Evolutionary conservation across 2,888 invertebrate species (phyloP).

Genomic region (Melitaea athalia): DNA sequence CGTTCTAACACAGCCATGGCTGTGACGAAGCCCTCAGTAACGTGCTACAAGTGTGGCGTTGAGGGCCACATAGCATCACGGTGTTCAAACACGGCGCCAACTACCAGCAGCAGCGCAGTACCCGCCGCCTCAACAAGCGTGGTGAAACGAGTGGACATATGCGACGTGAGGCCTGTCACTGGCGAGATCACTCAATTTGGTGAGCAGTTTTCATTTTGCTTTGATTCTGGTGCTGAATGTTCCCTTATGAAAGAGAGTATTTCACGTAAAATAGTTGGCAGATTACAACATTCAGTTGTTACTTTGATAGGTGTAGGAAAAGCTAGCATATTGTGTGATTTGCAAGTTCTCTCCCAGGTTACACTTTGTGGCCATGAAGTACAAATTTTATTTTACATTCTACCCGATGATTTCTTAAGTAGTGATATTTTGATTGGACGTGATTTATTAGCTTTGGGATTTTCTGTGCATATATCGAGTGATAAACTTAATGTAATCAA

Average conservation of each 20-base stretch:
- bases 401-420: conserved; percentile 31
- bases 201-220: conserved; percentile 34
- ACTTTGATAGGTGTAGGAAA: neutral
- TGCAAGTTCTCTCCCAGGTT: conserved; percentile 21
- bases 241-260: conserved; percentile 28
- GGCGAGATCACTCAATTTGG: conserved; percentile 21
- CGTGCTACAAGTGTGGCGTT: conserved; percentile 31
- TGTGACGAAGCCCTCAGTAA: conserved; percentile 11
- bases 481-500: conserved; percentile 5
- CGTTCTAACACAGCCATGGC: conserved; percentile 20
- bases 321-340: neutral
- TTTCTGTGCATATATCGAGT: conserved; percentile 10
- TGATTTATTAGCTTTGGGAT: conserved; percentile 24
- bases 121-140: conserved; percentile 3
- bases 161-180: conserved; percentile 19
- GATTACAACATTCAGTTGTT: conserved; percentile 8
- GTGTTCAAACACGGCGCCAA: conserved; percentile 15
- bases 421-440: conserved; percentile 30
- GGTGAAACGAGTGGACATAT: conserved; percentile 27
- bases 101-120: neutral
- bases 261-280: conserved; percentile 22
- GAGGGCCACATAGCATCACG: conserved; percentile 30
- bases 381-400: conserved; percentile 35
- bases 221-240: conserved; percentile 32
- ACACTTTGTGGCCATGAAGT: conserved; percentile 16